phyloP scores from a whole-genome alignment of 2,113 vertebrate species.

The Gymnorhina tibicen region DNA sequence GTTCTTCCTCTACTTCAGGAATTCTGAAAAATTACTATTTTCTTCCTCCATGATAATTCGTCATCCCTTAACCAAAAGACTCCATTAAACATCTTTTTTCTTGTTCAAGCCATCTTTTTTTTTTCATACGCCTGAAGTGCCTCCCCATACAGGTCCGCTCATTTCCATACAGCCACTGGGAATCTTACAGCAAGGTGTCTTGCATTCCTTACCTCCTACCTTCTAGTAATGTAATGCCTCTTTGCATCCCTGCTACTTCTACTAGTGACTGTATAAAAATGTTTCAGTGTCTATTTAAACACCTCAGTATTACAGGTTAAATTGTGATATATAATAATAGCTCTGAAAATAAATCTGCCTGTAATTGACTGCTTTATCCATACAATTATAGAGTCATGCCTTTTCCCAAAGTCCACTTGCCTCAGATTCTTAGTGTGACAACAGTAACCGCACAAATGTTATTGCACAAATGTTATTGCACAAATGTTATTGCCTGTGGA shows the following conservation, averaged over 20 bases:
- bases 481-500: not conserved
- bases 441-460: not conserved
- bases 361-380: not conserved
- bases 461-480: not conserved
- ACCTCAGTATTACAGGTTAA: not conserved
- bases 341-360: not conserved
- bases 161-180: not conserved
- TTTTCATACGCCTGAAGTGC: not conserved
- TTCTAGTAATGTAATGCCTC: not conserved
- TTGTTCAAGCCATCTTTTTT: not conserved
- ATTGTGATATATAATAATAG: not conserved
- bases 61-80: not conserved
- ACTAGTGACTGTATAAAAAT: not conserved
- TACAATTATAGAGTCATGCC: not conserved
- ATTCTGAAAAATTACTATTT: not conserved
- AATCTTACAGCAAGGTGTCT: not conserved
- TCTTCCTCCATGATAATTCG: not conserved
- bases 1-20: not conserved
- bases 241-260: not conserved
- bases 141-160: not conserved
- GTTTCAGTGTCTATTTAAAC: not conserved
- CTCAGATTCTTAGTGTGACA: not conserved
- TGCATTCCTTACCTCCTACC: not conserved
- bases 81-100: not conserved
- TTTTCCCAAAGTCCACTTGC: not conserved